phyloP scores from a whole-genome alignment of 2,113 vertebrate species.

The Romanogobio albipinnatus region DNA sequence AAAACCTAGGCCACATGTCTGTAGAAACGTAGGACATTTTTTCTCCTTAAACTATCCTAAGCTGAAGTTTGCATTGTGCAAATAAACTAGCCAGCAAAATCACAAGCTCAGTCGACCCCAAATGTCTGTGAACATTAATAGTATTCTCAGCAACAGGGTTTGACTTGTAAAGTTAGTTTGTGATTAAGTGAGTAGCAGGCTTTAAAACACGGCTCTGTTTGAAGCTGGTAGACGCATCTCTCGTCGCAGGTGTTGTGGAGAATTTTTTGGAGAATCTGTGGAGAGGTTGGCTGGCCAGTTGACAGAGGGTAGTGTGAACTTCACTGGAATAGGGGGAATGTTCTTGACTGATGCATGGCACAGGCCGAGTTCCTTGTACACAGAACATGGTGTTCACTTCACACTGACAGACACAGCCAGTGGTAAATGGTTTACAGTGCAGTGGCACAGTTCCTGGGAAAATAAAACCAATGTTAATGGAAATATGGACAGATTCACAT shows the following conservation, averaged over 20 bases:
- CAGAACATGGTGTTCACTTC: constrained; percentile 3
- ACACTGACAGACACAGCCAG: constrained; percentile 15
- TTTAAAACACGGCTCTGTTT: neutral
- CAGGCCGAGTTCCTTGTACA: neutral
- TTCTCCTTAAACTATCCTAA: neutral
- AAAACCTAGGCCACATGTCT: constrained; percentile 26
- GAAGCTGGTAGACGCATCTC: neutral
- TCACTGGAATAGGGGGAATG: neutral
- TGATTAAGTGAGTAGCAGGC: neutral
- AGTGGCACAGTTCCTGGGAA: constrained; percentile 32
- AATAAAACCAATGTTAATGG: constrained; percentile 40
- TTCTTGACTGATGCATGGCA: constrained; percentile 9
- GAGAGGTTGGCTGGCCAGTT: constrained; percentile 3
- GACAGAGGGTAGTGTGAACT: constrained; percentile 6
- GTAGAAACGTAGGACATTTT: constrained; percentile 53
- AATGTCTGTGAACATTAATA: constrained; percentile 20
- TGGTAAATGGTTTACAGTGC: constrained; percentile 9
- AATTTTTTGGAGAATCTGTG: neutral
- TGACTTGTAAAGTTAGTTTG: constrained; percentile 19
- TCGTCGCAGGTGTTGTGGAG: constrained; percentile 13
- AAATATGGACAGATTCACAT: constrained; percentile 55
- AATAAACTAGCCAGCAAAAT: constrained; percentile 1
- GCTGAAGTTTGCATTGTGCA: constrained; percentile 3
- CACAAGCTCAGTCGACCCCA: neutral
- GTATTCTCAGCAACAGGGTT: neutral